These are phyloP conservation scores for Epinotia demarniana DNA, from an alignment of 2,888 invertebrate genomes.

Conservation along the genomic window DNA sequence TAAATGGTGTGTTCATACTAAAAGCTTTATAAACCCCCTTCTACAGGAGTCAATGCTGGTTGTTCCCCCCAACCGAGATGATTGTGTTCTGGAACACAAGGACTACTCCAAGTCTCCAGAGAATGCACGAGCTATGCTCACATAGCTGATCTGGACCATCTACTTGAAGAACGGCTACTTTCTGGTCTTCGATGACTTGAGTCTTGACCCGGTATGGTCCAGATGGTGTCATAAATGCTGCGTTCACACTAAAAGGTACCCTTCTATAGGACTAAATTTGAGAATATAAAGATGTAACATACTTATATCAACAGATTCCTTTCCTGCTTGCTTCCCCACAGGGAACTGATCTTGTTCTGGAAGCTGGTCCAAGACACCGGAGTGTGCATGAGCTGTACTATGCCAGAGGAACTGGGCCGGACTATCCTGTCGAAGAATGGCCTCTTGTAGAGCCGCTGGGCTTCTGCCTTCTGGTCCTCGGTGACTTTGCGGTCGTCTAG, in stretches of 20 bases:
- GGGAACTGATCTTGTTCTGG: slow-evolving; percentile 62
- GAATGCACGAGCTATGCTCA: not conserved
- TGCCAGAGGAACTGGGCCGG: slow-evolving; percentile 60
- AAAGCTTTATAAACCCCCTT: not conserved
- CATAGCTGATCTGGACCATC: not conserved
- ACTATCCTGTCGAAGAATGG: slow-evolving; percentile 83
- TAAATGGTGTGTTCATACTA: not conserved
- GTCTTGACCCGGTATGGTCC: slow-evolving; percentile 84
- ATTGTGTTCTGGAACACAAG: not conserved
- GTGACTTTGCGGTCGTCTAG: slow-evolving; percentile 90
- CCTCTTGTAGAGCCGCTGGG: slow-evolving; percentile 85
- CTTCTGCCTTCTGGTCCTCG: slow-evolving; percentile 86
- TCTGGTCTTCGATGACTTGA: slow-evolving; percentile 87
- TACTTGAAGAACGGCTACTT: slow-evolving; percentile 81
- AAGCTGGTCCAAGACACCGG: slow-evolving; percentile 68
- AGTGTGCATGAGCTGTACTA: slow-evolving; percentile 65
- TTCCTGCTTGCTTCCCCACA: slow-evolving; percentile 60
- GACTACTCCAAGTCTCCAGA: not conserved
- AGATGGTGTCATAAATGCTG: slow-evolving; percentile 79
- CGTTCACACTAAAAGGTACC: not conserved
- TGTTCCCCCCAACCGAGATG: not conserved
- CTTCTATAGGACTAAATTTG: not conserved
- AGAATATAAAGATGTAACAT: not conserved
- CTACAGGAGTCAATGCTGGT: no score
- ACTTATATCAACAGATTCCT: slow-evolving; percentile 61